Evolutionary conservation across 2,113 vertebrate genomes (phyloP).

Genomic region (Terrapene triunguis): DNA sequence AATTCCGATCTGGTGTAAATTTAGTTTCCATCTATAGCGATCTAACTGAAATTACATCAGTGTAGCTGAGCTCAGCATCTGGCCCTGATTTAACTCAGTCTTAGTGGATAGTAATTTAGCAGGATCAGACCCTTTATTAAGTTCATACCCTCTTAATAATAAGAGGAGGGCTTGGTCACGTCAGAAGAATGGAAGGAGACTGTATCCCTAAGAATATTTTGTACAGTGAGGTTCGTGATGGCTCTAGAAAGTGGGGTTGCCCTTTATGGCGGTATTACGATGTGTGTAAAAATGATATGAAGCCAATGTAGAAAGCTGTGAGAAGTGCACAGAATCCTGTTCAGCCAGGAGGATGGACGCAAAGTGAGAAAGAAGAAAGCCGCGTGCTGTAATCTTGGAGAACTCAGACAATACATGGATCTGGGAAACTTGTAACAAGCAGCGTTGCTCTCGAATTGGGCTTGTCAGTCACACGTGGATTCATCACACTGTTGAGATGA

Average conservation of each 20-base stretch:
- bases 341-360: not conserved
- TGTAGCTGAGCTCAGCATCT: not conserved
- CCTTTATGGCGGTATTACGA: not conserved
- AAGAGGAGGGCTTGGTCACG: not conserved
- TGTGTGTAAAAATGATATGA: not conserved
- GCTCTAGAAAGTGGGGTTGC: not conserved
- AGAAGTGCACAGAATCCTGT: not conserved
- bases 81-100: not conserved
- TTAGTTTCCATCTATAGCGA: not conserved
- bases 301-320: not conserved
- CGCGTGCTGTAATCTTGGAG: not conserved
- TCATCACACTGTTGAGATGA: too few species aligned
- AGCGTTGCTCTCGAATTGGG: not conserved
- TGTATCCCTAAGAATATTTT: not conserved
- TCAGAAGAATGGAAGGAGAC: not conserved
- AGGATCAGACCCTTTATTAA: not conserved
- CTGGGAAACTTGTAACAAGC: not conserved
- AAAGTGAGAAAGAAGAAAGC: not conserved
- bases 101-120: not conserved
- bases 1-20: constrained; percentile 50
- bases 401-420: not conserved
- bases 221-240: not conserved
- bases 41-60: not conserved
- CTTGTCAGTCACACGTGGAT: not conserved
- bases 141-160: too few species aligned